These are phyloP conservation scores for Drosophila macrospina DNA, from an alignment of 2,888 invertebrate species.

Conservation along the genomic window DNA sequence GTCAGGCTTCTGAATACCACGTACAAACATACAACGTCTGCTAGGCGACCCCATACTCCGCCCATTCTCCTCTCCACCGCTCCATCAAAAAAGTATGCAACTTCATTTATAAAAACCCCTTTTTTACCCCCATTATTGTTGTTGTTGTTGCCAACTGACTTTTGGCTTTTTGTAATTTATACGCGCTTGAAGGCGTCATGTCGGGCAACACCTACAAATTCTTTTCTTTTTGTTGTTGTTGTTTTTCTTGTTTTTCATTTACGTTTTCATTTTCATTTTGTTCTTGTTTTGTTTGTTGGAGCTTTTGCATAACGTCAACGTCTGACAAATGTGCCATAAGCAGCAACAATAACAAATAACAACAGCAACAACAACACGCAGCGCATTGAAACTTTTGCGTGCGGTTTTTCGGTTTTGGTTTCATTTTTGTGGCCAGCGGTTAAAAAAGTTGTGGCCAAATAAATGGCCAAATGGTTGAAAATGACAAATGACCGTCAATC, in stretches of 20 bases:
- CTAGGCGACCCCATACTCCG: not conserved
- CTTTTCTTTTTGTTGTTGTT: slow-evolving; percentile 29
- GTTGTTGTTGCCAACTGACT: slow-evolving; percentile 54
- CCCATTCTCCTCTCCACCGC: not conserved
- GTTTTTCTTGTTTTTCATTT: too few relatives aligned
- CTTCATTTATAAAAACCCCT: slow-evolving; percentile 70
- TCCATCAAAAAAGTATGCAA: slow-evolving; percentile 61
- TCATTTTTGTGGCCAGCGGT: slow-evolving; percentile 65
- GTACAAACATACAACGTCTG: slow-evolving; percentile 4
- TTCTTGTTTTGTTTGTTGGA: slow-evolving; percentile 29
- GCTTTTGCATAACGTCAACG: slow-evolving; percentile 76
- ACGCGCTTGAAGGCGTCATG: slow-evolving; percentile 79
- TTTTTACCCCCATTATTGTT: slow-evolving; percentile 19
- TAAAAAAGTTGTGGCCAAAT: slow-evolving; percentile 77
- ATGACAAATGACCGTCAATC: slow-evolving; percentile 85
- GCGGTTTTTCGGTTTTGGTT: slow-evolving; percentile 65
- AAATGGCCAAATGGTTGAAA: slow-evolving; percentile 76
- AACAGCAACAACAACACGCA: slow-evolving; percentile 17
- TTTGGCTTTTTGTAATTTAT: slow-evolving; percentile 77
- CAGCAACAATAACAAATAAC: slow-evolving; percentile 51
- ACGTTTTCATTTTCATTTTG: too few relatives aligned
- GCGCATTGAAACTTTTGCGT: slow-evolving; percentile 68
- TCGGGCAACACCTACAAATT: slow-evolving; percentile 78
- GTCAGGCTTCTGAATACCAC: slow-evolving; percentile 60
- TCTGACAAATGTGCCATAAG: slow-evolving; percentile 83